A percentile compares a stretch with the other conserved stretches of the same genome.
Evolutionary conservation across 1,140 invertebrate species (phyloP).

Genomic region (Tribolium madens): DNA sequence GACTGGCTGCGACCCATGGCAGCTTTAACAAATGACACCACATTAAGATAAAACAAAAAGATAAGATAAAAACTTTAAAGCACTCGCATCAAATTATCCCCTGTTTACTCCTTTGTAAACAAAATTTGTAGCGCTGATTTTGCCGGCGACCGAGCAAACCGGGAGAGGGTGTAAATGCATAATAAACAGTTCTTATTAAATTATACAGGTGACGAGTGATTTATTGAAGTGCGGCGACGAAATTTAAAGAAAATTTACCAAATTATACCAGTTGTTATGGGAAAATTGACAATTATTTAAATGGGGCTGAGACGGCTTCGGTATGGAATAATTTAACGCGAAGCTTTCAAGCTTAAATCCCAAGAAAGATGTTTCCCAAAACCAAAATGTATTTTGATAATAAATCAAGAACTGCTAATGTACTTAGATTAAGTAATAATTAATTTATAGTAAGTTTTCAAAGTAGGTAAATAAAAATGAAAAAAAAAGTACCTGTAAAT

Average conservation of each 20-base stretch:
- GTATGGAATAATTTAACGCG: constrained; percentile 3
- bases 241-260: neutral
- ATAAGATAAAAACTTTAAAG: constrained; percentile 4
- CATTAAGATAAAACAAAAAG: constrained; percentile 7
- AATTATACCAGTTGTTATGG: constrained; percentile 8
- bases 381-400: too few relatives aligned
- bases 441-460: too few relatives aligned
- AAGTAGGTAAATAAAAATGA: too few relatives aligned
- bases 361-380: too few relatives aligned
- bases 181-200: constrained; percentile 23
- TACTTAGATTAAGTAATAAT: too few relatives aligned
- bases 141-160: neutral
- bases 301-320: neutral
- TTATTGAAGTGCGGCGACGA: neutral
- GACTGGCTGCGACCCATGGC: constrained; percentile 94
- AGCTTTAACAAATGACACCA: constrained; percentile 72
- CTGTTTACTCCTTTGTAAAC: neutral
- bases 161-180: constrained; percentile 13
- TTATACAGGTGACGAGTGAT: constrained; percentile 23
- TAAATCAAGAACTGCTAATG: too few relatives aligned
- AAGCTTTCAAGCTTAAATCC: neutral
- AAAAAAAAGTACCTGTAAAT: too few relatives aligned
- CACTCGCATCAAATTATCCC: neutral
- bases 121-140: neutral
- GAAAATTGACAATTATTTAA: constrained; percentile 33